A percentile compares a stretch with the other conserved stretches of the same genome.
Conservation (phyloP, 2,113 vertebrate genomes). For the Prunella fulvescens region DNA sequence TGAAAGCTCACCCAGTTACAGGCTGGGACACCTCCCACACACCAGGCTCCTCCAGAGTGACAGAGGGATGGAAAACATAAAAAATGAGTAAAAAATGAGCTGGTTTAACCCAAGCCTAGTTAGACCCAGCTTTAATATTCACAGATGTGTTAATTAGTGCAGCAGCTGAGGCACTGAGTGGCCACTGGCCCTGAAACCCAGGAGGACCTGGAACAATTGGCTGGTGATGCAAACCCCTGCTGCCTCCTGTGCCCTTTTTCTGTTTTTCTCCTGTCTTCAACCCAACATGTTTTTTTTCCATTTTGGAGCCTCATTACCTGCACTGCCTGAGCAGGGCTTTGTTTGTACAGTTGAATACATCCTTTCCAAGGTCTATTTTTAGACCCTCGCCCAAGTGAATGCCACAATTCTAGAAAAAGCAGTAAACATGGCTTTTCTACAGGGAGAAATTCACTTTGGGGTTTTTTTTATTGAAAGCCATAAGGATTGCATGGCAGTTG, state of each 20-base stretch:
- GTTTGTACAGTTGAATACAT: constrained; percentile 67
- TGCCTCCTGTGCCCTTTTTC: neutral
- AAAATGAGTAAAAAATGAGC: accelerated
- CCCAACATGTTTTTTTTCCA: constrained; percentile 3
- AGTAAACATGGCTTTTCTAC: constrained; percentile 4
- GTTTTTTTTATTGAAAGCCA: neutral
- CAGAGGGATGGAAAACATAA: neutral
- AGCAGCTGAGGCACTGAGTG: neutral
- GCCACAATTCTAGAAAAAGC: constrained; percentile 51
- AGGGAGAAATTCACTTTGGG: neutral
- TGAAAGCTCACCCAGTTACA: neutral
- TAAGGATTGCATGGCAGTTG: neutral
- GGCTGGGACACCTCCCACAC: neutral
- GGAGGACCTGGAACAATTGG: neutral
- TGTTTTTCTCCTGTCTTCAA: neutral
- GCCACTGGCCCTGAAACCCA: neutral
- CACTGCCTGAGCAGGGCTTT: constrained; percentile 26
- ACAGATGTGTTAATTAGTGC: neutral
- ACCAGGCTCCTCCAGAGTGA: neutral
- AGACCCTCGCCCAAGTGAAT: constrained; percentile 20
- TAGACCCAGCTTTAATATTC: accelerated
- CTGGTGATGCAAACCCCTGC: neutral
- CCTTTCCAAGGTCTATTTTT: constrained; percentile 62
- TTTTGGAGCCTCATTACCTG: constrained; percentile 51
- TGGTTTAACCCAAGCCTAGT: accelerated